A percentile compares a stretch with the other conserved stretches of the same genome.
Conservation (phyloP, 2,888 invertebrate species). For the Noctua comes region DNA sequence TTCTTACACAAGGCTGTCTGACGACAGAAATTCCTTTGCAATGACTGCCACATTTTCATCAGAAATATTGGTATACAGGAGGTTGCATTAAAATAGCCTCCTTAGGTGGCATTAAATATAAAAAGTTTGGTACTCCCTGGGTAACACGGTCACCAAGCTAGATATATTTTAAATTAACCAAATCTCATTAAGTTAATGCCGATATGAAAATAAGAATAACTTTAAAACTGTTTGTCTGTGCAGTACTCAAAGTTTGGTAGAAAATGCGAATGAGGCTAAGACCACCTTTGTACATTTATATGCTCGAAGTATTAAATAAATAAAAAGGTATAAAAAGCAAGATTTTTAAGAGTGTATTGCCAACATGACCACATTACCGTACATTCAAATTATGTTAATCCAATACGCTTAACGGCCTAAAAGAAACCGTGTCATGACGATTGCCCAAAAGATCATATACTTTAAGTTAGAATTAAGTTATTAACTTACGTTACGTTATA, state of each 20-base stretch:
- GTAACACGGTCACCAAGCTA: not conserved
- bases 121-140: not conserved
- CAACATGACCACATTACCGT: constrained; percentile 13
- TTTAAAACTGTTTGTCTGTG: not conserved
- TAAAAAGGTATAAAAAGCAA: not conserved
- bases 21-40: constrained; percentile 30
- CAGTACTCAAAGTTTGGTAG: not conserved
- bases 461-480: constrained; percentile 51
- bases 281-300: not conserved
- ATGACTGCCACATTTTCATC: constrained; percentile 3
- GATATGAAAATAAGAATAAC: not conserved
- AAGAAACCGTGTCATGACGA: constrained; percentile 56
- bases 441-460: constrained; percentile 53
- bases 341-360: not conserved
- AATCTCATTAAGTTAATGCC: not conserved
- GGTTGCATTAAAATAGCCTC: not conserved
- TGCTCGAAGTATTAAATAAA: not conserved
- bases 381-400: constrained; percentile 46
- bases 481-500: constrained; percentile 58
- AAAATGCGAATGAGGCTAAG: not conserved
- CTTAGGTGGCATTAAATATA: not conserved
- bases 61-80: not conserved
- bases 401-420: constrained; percentile 34
- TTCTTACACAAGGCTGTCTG: constrained; percentile 18
- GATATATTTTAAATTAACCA: not conserved